A percentile compares a stretch with the other conserved stretches of the same genome.
Evolutionary conservation across 1,140 invertebrate genomes (phyloP).

Genomic region (Anastrepha ludens): DNA sequence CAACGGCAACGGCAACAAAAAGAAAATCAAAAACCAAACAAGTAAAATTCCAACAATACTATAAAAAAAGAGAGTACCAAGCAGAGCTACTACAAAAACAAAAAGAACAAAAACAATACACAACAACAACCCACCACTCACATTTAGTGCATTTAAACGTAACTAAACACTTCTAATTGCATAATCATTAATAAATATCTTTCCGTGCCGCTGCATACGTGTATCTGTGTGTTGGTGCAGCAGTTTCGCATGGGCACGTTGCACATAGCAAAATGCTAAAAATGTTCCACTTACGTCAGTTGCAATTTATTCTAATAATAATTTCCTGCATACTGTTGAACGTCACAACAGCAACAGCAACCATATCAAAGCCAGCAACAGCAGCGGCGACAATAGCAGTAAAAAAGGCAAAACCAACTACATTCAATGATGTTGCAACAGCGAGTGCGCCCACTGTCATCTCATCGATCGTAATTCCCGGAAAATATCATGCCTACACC

Average conservation of each 20-base stretch:
- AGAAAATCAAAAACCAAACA: background rate
- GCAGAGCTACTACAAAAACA: no score
- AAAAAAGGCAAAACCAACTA: slow-evolving; percentile 54
- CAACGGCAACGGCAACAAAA: background rate
- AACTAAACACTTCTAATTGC: slow-evolving; percentile 51
- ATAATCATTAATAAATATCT: slow-evolving; percentile 33
- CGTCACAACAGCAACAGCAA: slow-evolving; percentile 33
- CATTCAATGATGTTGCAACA: background rate
- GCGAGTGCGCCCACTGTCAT: background rate
- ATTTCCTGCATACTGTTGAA: slow-evolving; percentile 66
- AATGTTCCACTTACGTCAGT: slow-evolving; percentile 72
- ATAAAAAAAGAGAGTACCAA: background rate
- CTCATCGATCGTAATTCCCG: slow-evolving; percentile 62
- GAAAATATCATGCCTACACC: slow-evolving; percentile 71
- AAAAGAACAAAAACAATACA: background rate
- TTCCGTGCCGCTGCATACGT: background rate
- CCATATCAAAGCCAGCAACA: background rate
- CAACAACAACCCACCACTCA: background rate
- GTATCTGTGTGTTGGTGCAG: background rate
- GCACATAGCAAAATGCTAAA: slow-evolving; percentile 60
- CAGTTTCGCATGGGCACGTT: background rate
- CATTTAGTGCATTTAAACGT: slow-evolving; percentile 19
- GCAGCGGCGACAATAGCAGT: slow-evolving; percentile 40
- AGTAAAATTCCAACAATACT: background rate
- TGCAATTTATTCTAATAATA: slow-evolving; percentile 68